phyloP scores from a whole-genome alignment of 30 jellyfish, hydroid and myxozoan genomes.

The Hydra vulgaris region DNA sequence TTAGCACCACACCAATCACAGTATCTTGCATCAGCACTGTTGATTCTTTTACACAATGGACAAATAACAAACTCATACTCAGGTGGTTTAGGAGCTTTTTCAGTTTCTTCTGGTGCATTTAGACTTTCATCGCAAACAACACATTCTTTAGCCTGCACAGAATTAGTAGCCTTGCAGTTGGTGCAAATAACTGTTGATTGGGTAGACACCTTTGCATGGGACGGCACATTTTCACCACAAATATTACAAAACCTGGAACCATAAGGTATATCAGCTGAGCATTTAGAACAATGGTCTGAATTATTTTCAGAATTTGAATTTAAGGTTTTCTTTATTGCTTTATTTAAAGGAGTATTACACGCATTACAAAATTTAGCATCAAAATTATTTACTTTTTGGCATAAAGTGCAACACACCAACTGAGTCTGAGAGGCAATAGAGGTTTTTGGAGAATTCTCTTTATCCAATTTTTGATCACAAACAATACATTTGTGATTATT shows the following conservation, averaged over 20 bases:
- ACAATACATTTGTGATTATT: conserved; percentile 28
- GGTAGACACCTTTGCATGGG: conserved; percentile 18
- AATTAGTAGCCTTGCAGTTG: conserved; percentile 65
- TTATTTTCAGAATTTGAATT: no score
- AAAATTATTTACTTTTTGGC: neutral
- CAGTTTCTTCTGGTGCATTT: conserved; percentile 24
- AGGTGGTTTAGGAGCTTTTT: conserved; percentile 69
- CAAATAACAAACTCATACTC: conserved; percentile 48
- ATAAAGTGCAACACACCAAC: conserved; percentile 26
- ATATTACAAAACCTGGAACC: conserved; percentile 38
- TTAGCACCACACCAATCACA: conserved; percentile 97
- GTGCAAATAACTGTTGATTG: conserved; percentile 33
- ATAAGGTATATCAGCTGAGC: conserved; percentile 55
- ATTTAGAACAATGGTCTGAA: conserved; percentile 33
- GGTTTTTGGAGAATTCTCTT: neutral
- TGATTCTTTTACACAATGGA: conserved; percentile 67
- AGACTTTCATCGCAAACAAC: conserved; percentile 64
- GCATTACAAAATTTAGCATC: neutral
- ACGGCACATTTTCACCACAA: conserved; percentile 35
- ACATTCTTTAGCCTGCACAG: conserved; percentile 51
- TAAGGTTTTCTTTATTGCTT: no score
- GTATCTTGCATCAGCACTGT: conserved; percentile 84
- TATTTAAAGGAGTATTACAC: neutral
- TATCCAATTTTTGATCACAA: conserved; percentile 35
- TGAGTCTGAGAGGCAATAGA: conserved; percentile 13